Evolutionary conservation across 1,140 invertebrate species (phyloP).

Genomic region (Macrobrachium rosenbergii): DNA sequence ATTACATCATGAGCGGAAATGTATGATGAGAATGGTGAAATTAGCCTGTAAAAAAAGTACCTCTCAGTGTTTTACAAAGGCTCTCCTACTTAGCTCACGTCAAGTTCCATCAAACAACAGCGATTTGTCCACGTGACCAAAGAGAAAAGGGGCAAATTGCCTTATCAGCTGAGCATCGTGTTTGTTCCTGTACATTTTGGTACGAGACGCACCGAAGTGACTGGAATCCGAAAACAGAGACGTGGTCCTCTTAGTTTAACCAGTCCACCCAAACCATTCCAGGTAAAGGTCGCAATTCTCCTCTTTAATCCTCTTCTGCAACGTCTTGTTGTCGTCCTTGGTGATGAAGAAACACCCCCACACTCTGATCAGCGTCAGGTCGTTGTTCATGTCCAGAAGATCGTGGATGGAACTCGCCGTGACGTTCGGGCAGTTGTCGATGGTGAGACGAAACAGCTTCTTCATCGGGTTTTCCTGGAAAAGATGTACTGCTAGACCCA

Average conservation of each 20-base stretch:
- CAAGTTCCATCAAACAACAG: too few relatives aligned
- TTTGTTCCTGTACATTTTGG: too few relatives aligned
- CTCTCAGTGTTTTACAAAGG: too few relatives aligned
- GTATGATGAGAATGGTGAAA: too few relatives aligned
- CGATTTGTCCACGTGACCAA: too few relatives aligned
- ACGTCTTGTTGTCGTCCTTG: not conserved
- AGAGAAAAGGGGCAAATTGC: too few relatives aligned
- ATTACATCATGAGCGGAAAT: too few relatives aligned
- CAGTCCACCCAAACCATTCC: conserved; percentile 51
- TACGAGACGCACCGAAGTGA: not conserved
- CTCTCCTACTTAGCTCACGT: too few relatives aligned
- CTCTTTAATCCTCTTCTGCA: conserved; percentile 16
- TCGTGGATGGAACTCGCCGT: conserved; percentile 32
- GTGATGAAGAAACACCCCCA: conserved; percentile 56
- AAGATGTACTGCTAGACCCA: too few relatives aligned
- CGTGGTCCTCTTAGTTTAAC: not conserved
- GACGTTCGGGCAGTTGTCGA: conserved; percentile 50
- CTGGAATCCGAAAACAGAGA: not conserved
- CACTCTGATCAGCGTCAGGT: conserved; percentile 35
- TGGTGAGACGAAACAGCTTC: conserved; percentile 35
- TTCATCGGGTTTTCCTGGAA: conserved; percentile 46
- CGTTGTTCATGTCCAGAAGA: conserved; percentile 36
- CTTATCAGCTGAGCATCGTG: too few relatives aligned
- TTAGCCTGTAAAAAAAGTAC: too few relatives aligned
- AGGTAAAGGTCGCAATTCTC: conserved; percentile 50